Evolutionary conservation across 2,888 invertebrate genomes (phyloP), one percentile per base, ranked within the genome.

Genomic region (Alviniconcha strummeri): DNA sequence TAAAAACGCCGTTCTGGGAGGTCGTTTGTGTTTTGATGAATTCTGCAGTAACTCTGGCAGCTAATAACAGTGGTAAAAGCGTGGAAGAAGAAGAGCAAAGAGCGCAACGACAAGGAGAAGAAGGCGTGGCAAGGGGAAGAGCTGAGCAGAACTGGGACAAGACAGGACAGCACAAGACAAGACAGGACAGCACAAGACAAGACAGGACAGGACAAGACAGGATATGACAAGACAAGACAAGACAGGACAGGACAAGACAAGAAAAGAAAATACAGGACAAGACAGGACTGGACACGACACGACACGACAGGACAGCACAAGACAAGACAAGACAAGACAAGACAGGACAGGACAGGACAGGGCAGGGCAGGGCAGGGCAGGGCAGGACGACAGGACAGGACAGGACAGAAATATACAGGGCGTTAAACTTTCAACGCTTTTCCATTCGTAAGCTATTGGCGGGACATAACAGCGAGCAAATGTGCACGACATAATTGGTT

Each of bases 181-280:
- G 74, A 75, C 74, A 36, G 3, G 36, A 36, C 36, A 36, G 36
- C 1, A 36, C 36, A 36, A 3, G 36, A 36, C 36, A 36, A 3
- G 1, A 36, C 36, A 36, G 36, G 1, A 36, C 36, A 36, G 36
- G 1, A 36, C 36, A 36, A 3, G 1, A 36, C 36, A 36, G 36
- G 36, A 36, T 3, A 75, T 5, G 74, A 54, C 55, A 75, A 11
- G 3, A 11, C 55, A 75, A 52, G 74, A 75, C 74, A 55, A 52
- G 74, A 75, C 74, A 55, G 55, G 74, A 75, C 55, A 55, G 11
- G 75, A 55, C 75, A 55, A n/a, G 55, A 55, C 75, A 75, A 17
- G 75, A 55, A 55, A 55, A 13, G 55, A 17, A 15, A 55, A 8
- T 8, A 55, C 75, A 55, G 55, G 75, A 54, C 19, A 57, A 13